These are phyloP conservation scores for Dynastes hyllus DNA, from an alignment of 2,888 invertebrate species.

Conservation along the genomic window DNA sequence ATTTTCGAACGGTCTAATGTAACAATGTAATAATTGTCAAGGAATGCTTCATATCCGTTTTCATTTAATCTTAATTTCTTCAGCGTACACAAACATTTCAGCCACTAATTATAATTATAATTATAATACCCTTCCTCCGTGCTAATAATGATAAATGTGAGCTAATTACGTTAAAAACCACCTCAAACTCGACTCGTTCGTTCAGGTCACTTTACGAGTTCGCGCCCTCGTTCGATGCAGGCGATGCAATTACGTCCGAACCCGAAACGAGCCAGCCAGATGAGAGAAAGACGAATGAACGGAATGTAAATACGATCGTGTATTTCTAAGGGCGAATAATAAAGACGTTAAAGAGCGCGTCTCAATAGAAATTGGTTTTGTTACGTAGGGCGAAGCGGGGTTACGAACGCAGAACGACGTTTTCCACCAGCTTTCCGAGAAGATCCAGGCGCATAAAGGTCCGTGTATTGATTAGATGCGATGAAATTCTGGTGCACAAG, in stretches of 20 bases:
- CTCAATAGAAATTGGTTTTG: conserved; percentile 29
- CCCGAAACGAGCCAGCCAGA: too few relatives aligned
- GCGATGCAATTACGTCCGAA: too few relatives aligned
- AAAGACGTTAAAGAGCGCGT: conserved; percentile 19
- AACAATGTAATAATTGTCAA: too few relatives aligned
- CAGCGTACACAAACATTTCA: too few relatives aligned
- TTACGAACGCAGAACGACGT: not conserved
- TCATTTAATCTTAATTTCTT: too few relatives aligned
- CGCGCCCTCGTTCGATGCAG: too few relatives aligned
- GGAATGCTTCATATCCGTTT: too few relatives aligned
- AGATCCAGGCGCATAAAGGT: conserved; percentile 30
- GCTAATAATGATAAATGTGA: conserved; percentile 13
- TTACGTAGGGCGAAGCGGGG: not conserved
- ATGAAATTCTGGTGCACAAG: conserved; percentile 26
- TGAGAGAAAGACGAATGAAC: too few relatives aligned
- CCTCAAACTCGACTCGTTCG: too few relatives aligned
- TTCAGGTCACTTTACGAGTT: too few relatives aligned
- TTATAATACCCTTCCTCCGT: not conserved
- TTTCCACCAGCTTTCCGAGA: not conserved
- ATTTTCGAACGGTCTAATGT: too few relatives aligned
- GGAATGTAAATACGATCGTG: not conserved
- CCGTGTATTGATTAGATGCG: conserved; percentile 25
- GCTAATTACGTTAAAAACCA: conserved; percentile 7
- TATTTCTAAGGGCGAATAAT: conserved; percentile 26
- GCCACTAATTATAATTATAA: not conserved